Percentiles rank a stretch among this genome's conserved stretches.
These are phyloP conservation scores for Pandion haliaetus DNA, from an alignment of 2,113 vertebrate genomes.

Conservation along the genomic window DNA sequence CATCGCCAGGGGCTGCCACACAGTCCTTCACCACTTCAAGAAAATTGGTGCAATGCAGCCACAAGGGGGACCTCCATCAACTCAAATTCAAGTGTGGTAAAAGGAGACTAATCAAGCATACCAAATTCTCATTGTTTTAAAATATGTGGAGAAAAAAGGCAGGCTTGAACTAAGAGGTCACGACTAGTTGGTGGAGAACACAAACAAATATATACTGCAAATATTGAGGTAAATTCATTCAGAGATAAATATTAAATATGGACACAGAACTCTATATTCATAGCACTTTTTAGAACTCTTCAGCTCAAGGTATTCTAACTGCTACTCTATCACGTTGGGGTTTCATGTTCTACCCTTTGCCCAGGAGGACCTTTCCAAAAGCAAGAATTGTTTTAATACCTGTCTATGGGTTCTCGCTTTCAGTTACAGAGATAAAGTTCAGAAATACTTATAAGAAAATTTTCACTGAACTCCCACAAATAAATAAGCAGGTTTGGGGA, in stretches of 20 bases:
- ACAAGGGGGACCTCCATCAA: neutral
- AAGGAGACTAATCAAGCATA: neutral
- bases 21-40: neutral
- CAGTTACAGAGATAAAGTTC: neutral
- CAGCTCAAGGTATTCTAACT: neutral
- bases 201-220: neutral
- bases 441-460: neutral
- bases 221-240: neutral
- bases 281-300: neutral
- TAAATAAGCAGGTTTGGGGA: neutral
- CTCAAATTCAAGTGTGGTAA: neutral
- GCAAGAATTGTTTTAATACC: neutral
- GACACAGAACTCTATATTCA: neutral
- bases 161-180: neutral
- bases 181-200: neutral
- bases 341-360: neutral
- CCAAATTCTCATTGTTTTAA: neutral
- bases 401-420: neutral
- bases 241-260: neutral
- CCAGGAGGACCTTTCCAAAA: neutral
- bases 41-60: neutral
- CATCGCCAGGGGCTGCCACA: neutral
- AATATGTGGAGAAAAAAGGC: neutral
- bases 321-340: accelerated
- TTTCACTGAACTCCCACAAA: neutral